phyloP scores from a whole-genome alignment of 2,113 vertebrate genomes.

The Geococcyx californianus region DNA sequence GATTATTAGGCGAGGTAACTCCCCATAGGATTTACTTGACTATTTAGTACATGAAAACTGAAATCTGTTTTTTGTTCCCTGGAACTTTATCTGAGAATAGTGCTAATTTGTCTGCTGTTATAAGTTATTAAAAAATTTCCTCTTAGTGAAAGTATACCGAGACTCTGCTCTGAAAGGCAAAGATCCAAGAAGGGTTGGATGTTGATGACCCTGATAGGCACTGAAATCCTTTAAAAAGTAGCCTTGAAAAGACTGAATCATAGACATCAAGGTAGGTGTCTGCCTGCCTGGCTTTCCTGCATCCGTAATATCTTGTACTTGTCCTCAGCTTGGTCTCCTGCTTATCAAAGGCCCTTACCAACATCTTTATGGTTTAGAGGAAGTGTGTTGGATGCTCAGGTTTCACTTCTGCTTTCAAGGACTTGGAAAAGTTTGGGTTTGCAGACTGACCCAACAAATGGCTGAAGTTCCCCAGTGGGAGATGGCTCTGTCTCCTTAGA shows the following conservation, averaged over 20 bases:
- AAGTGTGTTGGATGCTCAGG: accelerated
- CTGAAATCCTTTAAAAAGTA: neutral
- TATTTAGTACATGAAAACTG: neutral
- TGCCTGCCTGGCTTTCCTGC: neutral
- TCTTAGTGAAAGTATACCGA: neutral
- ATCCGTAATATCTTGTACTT: neutral
- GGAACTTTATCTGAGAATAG: neutral
- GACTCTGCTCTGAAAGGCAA: neutral
- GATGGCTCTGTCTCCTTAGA: neutral
- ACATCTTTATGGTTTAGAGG: neutral
- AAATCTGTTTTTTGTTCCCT: neutral
- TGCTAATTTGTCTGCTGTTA: neutral
- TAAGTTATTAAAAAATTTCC: neutral
- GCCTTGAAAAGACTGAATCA: neutral
- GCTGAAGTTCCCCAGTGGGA: neutral
- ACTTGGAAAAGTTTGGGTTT: neutral
- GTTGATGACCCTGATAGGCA: neutral
- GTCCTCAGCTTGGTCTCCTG: neutral
- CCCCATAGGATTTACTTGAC: neutral
- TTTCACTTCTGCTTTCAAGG: neutral
- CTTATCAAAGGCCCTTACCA: neutral
- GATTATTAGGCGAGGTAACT: neutral
- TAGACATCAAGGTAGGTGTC: neutral
- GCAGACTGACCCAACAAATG: neutral
- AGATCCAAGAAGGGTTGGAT: neutral